Evolutionary conservation across 2,888 invertebrate species (phyloP), one percentile per base, ranked within the genome.

Genomic region (Pyralis farinalis): DNA sequence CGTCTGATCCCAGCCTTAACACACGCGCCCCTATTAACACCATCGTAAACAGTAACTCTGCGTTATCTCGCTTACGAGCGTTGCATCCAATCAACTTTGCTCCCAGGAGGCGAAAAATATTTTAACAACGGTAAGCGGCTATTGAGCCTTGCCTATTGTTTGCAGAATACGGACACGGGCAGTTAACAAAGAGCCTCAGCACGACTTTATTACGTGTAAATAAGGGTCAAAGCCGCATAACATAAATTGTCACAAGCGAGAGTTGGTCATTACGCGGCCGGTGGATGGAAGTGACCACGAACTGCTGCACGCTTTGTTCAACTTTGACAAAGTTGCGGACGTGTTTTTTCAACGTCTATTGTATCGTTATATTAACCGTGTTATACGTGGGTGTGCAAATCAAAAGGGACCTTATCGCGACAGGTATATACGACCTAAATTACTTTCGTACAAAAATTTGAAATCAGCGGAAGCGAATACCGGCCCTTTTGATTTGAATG

Each of bases 11-110:
- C 7, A 25, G 8, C 25, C 25, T 25, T 25, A 25, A 25, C 16
- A 3, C 2, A 25, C 25, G 8, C 25, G 7, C 5, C n/a, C 25
- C 25, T 63, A 67, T 69, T 67, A 65, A 62, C 62, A 55, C 40
- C 47, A 49, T 51, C 53, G 55, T 68, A 64, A 68, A 68, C 62
- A 56, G 57, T 51, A 56, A 55, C 50, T 57, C 55, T 41, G 34
- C 41, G 62, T 52, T 60, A 69, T 69, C 66, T 48, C 42, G 43
- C 58, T 16, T 56, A 61, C 69, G 63, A 49, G 55, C 57, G 59
- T 51, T 61, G 71, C 71, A 71, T 75, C 72, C 79, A 77, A 80
- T 81, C 77, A 73, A 55, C 51, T 54, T 44, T 27, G 54, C 49
- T 63, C 74, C 69, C 71, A 37, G 38, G 72, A 64, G 71, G 59